These are phyloP conservation scores for Limnephilus rhombicus DNA, from an alignment of 2,888 invertebrate species.

Conservation along the genomic window DNA sequence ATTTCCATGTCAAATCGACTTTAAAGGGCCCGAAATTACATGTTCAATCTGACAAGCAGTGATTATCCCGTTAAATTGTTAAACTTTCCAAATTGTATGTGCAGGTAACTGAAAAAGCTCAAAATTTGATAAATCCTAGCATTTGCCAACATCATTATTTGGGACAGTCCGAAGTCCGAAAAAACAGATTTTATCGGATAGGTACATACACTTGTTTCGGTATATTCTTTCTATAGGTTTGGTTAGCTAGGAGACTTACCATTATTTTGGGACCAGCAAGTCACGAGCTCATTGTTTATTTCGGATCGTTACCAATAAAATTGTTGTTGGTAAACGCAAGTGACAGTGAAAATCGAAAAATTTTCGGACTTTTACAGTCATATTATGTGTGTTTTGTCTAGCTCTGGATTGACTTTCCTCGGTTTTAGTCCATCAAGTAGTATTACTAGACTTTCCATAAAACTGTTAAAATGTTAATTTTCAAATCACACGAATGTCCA, in stretches of 20 bases:
- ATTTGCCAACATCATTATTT: background rate
- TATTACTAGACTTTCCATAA: background rate
- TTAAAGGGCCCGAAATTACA: background rate
- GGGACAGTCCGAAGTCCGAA: too few species aligned
- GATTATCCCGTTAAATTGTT: background rate
- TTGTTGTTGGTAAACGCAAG: background rate
- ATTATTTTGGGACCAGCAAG: too few species aligned
- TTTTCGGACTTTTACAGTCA: background rate
- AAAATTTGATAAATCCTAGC: background rate
- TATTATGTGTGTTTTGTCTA: background rate
- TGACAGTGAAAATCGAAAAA: background rate
- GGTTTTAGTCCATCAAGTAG: background rate
- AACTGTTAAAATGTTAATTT: slow-evolving; percentile 19
- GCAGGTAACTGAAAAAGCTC: background rate
- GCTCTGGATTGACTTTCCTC: background rate
- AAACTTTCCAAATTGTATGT: too few species aligned
- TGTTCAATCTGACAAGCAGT: background rate
- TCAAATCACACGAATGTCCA: background rate
- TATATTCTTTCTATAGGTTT: too few species aligned
- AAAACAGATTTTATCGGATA: too few species aligned
- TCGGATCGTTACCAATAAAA: too few species aligned
- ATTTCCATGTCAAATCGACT: too few species aligned
- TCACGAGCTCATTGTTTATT: too few species aligned
- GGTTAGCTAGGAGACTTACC: too few species aligned
- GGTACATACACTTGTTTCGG: background rate